These are phyloP conservation scores for Athetis lepigone DNA, from an alignment of 2,888 invertebrate species.

Conservation along the genomic window DNA sequence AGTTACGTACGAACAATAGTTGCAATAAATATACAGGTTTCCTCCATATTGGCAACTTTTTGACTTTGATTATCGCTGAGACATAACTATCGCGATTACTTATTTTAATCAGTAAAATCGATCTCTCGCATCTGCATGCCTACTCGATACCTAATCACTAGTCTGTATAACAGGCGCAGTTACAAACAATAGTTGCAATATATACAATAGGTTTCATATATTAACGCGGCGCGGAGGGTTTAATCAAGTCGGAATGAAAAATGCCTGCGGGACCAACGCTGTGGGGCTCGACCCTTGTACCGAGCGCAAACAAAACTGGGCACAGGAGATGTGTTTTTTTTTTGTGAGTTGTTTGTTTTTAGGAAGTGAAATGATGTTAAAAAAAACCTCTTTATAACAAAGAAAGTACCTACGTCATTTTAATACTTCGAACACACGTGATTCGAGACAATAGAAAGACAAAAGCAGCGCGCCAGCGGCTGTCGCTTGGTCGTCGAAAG, in stretches of 20 bases:
- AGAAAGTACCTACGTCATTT: no score
- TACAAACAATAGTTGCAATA: slow-evolving; percentile 69
- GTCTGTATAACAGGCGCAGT: not conserved
- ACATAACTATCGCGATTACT: no score
- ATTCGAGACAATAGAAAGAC: no score
- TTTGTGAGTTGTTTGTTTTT: slow-evolving; percentile 10
- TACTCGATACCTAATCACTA: slow-evolving; percentile 27
- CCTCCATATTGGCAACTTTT: no score
- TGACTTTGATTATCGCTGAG: no score
- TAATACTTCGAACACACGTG: no score
- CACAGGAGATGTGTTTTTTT: not conserved
- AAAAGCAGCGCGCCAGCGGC: no score
- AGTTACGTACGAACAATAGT: slow-evolving; percentile 65
- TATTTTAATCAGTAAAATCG: no score
- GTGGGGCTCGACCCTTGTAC: slow-evolving; percentile 60
- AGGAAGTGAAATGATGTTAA: no score
- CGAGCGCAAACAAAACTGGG: slow-evolving; percentile 35
- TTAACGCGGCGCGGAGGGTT: slow-evolving; percentile 81
- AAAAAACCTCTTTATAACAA: no score
- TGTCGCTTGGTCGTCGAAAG: no score
- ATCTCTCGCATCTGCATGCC: no score
- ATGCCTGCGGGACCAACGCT: slow-evolving; percentile 81
- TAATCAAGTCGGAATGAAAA: slow-evolving; percentile 89
- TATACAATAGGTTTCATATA: slow-evolving; percentile 79
- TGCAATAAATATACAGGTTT: slow-evolving; percentile 73